phyloP scores from a whole-genome alignment of 2,113 vertebrate species.

The Cinclus mexicanus region DNA sequence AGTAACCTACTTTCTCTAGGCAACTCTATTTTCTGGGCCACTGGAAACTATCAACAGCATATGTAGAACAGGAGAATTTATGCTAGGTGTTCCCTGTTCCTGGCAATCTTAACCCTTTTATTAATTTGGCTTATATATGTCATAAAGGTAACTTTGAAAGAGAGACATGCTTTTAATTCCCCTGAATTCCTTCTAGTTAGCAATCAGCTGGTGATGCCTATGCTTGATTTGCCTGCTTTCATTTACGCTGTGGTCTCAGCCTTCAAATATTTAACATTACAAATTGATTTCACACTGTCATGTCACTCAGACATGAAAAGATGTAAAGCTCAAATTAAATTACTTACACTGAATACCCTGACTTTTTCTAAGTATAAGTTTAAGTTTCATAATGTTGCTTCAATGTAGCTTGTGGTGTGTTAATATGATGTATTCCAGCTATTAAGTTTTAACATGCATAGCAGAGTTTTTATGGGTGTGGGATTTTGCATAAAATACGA shows the following conservation, averaged over 20 bases:
- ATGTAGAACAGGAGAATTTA: background rate
- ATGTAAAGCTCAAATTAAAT: conserved; percentile 14
- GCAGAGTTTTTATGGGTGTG: conserved; percentile 41
- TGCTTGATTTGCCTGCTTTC: background rate
- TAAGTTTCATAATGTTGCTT: conserved; percentile 53
- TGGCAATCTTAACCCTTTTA: background rate
- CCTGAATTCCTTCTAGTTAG: background rate
- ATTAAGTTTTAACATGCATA: conserved; percentile 63
- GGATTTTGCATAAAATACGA: conserved; percentile 44
- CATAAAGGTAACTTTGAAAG: background rate
- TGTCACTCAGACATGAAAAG: conserved; percentile 2
- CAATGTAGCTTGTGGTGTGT: conserved; percentile 35
- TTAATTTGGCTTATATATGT: background rate
- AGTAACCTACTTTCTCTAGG: background rate
- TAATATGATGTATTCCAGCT: conserved; percentile 66
- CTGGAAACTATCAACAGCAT: background rate
- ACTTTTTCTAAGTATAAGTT: conserved; percentile 1
- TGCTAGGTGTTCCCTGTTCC: background rate
- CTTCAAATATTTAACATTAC: conserved; percentile 9
- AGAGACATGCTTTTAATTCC: background rate
- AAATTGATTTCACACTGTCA: background rate
- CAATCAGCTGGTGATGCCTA: background rate
- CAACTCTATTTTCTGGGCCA: background rate
- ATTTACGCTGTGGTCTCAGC: background rate
- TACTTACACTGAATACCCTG: conserved; percentile 32